These are phyloP conservation scores for Oenanthe melanoleuca DNA, from an alignment of 2,113 vertebrate genomes.

Conservation along the genomic window DNA sequence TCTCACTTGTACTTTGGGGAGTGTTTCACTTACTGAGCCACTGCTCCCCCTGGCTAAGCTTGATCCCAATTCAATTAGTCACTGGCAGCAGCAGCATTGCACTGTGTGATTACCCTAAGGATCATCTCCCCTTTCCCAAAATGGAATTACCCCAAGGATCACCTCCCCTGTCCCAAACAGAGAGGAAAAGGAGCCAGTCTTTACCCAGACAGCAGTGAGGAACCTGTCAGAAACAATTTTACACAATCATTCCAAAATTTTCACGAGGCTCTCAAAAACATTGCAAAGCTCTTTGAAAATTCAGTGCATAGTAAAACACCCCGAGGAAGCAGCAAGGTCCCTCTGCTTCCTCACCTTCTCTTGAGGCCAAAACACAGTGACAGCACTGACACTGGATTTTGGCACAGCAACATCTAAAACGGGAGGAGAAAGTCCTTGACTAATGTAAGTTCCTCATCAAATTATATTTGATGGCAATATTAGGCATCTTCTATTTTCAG, in stretches of 20 bases:
- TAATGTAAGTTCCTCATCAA: slow-evolving; percentile 13
- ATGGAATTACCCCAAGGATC: background rate
- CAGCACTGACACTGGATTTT: background rate
- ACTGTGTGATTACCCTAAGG: background rate
- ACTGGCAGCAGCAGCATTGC: background rate
- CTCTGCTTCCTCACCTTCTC: background rate
- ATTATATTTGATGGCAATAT: slow-evolving; percentile 18
- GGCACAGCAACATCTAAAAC: background rate
- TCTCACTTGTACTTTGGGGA: background rate
- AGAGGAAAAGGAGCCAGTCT: background rate
- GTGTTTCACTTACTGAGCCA: background rate
- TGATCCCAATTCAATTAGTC: background rate
- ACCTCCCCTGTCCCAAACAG: background rate
- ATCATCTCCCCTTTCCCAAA: background rate
- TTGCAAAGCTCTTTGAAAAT: background rate
- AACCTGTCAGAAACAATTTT: background rate
- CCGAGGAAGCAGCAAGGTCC: background rate
- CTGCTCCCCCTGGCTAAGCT: background rate
- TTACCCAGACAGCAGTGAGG: background rate
- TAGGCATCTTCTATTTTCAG: background rate
- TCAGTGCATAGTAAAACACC: background rate
- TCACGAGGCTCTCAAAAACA: background rate
- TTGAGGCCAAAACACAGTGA: background rate
- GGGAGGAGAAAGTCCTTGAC: background rate
- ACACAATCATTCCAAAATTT: background rate